These are phyloP conservation scores for Chiloscyllium plagiosum DNA, from an alignment of 2,113 vertebrate species.

Conservation along the genomic window DNA sequence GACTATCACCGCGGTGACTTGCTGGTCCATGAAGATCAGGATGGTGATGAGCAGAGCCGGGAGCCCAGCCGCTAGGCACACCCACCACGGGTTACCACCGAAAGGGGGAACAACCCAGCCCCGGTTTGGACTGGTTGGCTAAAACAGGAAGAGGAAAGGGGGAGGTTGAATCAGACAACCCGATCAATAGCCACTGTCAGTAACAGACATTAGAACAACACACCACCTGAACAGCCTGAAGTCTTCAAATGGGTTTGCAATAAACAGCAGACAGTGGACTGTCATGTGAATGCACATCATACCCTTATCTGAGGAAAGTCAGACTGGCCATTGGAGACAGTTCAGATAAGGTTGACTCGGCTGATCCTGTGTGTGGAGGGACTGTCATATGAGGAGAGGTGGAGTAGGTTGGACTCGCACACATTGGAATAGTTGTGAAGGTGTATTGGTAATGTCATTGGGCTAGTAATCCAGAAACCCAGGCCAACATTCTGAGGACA, in stretches of 20 bases:
- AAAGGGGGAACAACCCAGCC: slow-evolving; percentile 91
- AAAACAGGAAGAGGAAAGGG: slow-evolving; percentile 38
- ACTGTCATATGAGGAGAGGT: no score
- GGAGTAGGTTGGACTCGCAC: no score
- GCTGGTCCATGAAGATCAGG: slow-evolving; percentile 98
- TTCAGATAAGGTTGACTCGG: no score
- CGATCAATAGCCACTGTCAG: not conserved
- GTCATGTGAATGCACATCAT: not conserved
- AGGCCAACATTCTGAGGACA: no score
- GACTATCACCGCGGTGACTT: slow-evolving; percentile 94
- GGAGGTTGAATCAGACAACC: not conserved
- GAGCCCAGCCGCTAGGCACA: slow-evolving; percentile 78
- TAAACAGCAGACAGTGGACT: not conserved
- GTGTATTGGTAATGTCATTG: no score
- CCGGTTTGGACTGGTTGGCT: slow-evolving; percentile 87
- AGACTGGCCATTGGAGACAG: no score
- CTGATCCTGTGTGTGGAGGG: no score
- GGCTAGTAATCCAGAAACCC: no score
- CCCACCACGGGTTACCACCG: slow-evolving; percentile 97
- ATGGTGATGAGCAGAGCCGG: slow-evolving; percentile 94
- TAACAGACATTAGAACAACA: not conserved
- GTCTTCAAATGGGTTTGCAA: not conserved
- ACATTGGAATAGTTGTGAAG: no score
- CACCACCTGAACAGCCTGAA: not conserved
- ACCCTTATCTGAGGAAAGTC: no score